Conservation (phyloP, 2,113 vertebrate genomes). For the Toxotes chatareus region DNA sequence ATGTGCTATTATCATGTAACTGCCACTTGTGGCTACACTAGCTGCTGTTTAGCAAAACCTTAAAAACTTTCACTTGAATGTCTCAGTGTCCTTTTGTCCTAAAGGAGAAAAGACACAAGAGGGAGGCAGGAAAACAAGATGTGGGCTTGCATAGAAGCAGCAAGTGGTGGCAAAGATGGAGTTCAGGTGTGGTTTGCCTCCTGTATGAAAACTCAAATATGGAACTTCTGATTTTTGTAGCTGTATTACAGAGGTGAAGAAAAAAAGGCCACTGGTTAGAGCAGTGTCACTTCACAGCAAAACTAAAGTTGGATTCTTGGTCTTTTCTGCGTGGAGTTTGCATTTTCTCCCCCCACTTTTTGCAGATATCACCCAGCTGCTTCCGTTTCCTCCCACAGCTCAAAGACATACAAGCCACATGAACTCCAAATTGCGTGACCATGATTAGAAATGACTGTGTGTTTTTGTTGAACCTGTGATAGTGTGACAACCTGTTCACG, state of each 20-base stretch:
- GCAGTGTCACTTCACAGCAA: background rate
- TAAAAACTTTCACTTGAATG: background rate
- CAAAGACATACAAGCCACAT: background rate
- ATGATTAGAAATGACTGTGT: background rate
- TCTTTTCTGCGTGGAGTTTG: background rate
- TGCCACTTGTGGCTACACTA: background rate
- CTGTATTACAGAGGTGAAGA: too few relatives aligned
- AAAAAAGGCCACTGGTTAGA: too few relatives aligned
- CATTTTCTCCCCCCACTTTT: background rate
- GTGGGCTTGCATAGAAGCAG: too few relatives aligned
- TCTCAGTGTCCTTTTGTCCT: background rate
- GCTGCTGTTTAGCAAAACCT: background rate
- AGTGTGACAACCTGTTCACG: slow-evolving; percentile 50
- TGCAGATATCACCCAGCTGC: slow-evolving; percentile 22
- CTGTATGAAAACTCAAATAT: too few relatives aligned
- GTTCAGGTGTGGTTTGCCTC: background rate
- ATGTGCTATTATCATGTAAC: background rate
- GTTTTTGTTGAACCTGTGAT: slow-evolving; percentile 22
- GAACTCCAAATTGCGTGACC: slow-evolving; percentile 9
- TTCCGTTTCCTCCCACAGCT: slow-evolving; percentile 15
- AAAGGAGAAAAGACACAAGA: background rate
- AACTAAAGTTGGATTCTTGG: background rate
- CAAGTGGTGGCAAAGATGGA: background rate
- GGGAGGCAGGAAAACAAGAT: background rate
- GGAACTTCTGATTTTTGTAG: too few relatives aligned